Evolutionary conservation across 2,113 vertebrate species (phyloP), one percentile per base, ranked within the genome.

Genomic region (Calidris pugnax): DNA sequence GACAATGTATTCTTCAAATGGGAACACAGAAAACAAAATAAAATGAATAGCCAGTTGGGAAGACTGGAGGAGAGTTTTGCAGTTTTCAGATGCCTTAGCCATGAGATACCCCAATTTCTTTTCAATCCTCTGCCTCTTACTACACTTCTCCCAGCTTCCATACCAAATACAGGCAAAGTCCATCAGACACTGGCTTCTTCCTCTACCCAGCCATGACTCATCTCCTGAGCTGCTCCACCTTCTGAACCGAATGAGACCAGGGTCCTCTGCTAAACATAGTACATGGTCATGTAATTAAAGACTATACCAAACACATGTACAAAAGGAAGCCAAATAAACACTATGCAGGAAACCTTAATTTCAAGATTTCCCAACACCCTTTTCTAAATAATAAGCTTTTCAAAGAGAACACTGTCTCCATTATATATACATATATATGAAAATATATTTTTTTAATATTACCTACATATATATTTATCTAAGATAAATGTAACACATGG

Each of bases 261-360:
- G 60, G 35, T 73, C 73, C 28, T 60, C 53, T 4, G 5, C 56
- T 79, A 89, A 95, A 85, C 37, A 85, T 7, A 89, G 75, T 6
- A 22, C 60, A 4, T 21, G 60, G 60, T 5, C 86, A 51, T 24
- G 41, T 67, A 93, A 94, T 88, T 96, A 92, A 92, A 87, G 76
- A 27, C 72, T 71, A 59, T 11, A 81, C 17, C 35, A 92, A 93
- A 73, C n/a, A 62, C 59, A 48, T 4, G 15, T 51, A 93, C 74
- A 69, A 90, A 93, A 64, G 26, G 43, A 91, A 93, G 57, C 39
- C 72, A 88, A 94, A 91, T n/a, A 95, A 94, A 89, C 43, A 48
- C 22, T 66, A 18, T 3, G 41, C 62, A 75, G 66, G 85, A 97
- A 95, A 84, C 26, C 51, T 37, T 74, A 45, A 90, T 74, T 73